Evolutionary conservation across 2,797 vertebrate genomes (phyloP), one percentile per base, ranked within the genome.

Genomic region (Columba guinea): DNA sequence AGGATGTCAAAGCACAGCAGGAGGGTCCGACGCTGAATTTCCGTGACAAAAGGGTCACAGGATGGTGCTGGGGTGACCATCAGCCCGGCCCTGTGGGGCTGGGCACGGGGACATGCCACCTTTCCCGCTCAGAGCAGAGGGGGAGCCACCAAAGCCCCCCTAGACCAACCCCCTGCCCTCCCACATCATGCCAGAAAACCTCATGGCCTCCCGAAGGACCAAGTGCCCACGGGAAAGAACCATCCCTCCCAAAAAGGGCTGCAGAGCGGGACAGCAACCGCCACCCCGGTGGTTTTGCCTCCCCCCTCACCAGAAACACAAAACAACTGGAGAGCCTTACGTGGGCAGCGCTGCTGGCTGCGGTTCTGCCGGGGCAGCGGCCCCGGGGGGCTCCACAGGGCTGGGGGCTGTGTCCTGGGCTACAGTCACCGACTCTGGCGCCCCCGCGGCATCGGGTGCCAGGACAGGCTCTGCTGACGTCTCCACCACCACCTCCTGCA

Each of bases 401-500:
- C 48, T 27, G 14, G 10, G 58, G 22, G 71, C 63, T 37, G 56
- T 2, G 1, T 67, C 82, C 24, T 73, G 91, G 48, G 41, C 44
- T 46, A 30, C 1, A 1, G 44, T 44, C 41, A 44, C 21, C 1
- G 46, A 5, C 7, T 97, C 95, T 7, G 80, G 52, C 0, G 21
- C 10, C 16, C 71, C 89, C 4, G 24, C 73, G 74, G 62, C 82
- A 62, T 52, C 84, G 2, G 49, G 20, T 1, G 37, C 78, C 26
- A 95, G 65, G 27, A 62, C 24, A 4, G 82, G 48, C 51, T 96
- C 97, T 1, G 30, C 13, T 32, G 94, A 77, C 3, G 96, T 93
- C 84, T 97, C 97, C 3, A 97, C 68, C 64, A 97, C 97, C 20
- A 98, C 92, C 41, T 97, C 97, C 59, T 97, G 96, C 48, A 97